Base-by-base conservation (phyloP, 2,797 vertebrate genomes). In the Sebastes itinus region DNA sequence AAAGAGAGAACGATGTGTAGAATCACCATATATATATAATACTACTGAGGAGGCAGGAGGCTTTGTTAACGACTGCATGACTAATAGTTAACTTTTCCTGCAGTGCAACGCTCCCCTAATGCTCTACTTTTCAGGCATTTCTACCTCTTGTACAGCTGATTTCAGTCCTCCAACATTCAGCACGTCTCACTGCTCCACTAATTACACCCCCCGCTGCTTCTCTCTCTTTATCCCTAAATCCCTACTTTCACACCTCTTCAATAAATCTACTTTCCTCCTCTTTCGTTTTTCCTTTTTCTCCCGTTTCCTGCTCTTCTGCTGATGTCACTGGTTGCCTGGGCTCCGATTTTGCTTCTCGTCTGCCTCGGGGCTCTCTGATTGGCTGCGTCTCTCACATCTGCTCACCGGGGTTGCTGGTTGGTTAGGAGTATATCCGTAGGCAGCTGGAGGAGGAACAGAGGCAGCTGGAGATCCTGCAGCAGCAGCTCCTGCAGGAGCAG, bases 371-470 rank as follows among this genome's bases (percentile, higher is more conserved):
- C 73, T 49, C 83, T 90, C 73, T 88, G 88, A 87, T 91, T 94
- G 92, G 92, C 73, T 67, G 81, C 64, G 60, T 58, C 56, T 58
- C 56, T 60, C 20, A 1, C 11, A 64, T 58, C 35, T 20, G 80
- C 76, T 33, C 77, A 38, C 23, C 10, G 81, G 81, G 16, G 46
- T 20, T 20, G 73, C 84, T 56, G 85, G 78, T 89, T 87, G 92
- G 90, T 78, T 96, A 99, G 98, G 98, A 99, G 88, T 99, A 98
- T 95, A 99, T 99, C 95, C 97, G 98, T 95, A 96, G 97, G 86
- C 98, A 99, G 96, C 96, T 99, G 97, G 98, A 99, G 96, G 98
- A 99, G 93, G 98, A 99, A 89, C 98, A 99, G 96, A 97, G 98
- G 86, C 98, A 99, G 95, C 96, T 99, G 97, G 98, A 99, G 96